Evolutionary conservation across 2,888 invertebrate species (phyloP).

Genomic region (Megamerina dolium): DNA sequence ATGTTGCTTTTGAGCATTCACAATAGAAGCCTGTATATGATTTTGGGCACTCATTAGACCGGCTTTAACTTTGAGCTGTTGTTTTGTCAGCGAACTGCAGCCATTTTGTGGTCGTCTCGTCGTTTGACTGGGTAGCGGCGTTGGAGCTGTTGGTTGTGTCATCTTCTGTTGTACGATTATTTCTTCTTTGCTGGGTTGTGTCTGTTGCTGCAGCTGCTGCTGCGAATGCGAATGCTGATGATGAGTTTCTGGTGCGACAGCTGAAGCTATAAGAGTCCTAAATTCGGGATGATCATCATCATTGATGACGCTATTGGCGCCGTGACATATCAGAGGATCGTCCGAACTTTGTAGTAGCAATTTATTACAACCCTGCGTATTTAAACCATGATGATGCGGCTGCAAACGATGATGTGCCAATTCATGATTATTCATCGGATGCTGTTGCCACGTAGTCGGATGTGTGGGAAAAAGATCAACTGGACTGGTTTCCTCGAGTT

Average conservation of each 20-base stretch:
- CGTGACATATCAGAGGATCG: slow-evolving; percentile 48
- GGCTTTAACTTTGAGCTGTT: slow-evolving; percentile 40
- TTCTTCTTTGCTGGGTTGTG: not conserved
- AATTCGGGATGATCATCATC: slow-evolving; percentile 44
- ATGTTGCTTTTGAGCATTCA: not conserved
- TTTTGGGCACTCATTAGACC: slow-evolving; percentile 33
- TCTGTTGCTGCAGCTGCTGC: not conserved
- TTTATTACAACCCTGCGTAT: slow-evolving; percentile 25
- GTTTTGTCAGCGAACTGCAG: slow-evolving; percentile 35
- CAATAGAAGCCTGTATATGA: slow-evolving; percentile 4
- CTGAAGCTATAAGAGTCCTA: slow-evolving; percentile 29
- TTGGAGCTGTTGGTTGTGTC: too few species aligned
- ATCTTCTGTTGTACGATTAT: not conserved
- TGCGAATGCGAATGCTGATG: not conserved
- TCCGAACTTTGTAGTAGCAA: slow-evolving; percentile 46
- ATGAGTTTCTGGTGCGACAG: slow-evolving; percentile 1
- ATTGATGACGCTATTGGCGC: slow-evolving; percentile 39
- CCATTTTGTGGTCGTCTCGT: slow-evolving; percentile 22
- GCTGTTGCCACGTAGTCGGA: slow-evolving; percentile 24
- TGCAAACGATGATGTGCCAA: slow-evolving; percentile 18
- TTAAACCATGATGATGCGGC: slow-evolving; percentile 6
- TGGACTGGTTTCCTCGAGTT: slow-evolving; percentile 25
- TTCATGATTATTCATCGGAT: slow-evolving; percentile 27
- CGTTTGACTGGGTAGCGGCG: not conserved
- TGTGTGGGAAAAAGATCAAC: slow-evolving; percentile 24